These are phyloP conservation scores for Macroramphosus scolopax DNA, from an alignment of 2,797 vertebrate species.

Conservation along the genomic window DNA sequence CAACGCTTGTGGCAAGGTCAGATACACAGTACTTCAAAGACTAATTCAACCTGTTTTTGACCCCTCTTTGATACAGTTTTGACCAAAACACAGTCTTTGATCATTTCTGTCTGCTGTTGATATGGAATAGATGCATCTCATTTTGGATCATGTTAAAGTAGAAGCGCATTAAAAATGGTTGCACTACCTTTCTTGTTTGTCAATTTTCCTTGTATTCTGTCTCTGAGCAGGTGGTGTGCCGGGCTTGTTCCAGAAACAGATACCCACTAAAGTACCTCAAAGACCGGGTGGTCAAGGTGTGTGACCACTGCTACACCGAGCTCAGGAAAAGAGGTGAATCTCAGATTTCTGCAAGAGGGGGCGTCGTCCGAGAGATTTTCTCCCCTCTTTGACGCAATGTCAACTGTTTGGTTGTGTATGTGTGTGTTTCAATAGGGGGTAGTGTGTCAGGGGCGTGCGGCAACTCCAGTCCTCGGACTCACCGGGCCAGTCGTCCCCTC, in stretches of 20 bases:
- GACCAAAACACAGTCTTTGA: no score
- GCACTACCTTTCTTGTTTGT: background rate
- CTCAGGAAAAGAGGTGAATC: conserved; percentile 87
- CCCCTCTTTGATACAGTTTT: no score
- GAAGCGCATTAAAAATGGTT: no score
- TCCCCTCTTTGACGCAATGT: background rate
- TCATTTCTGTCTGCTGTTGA: no score
- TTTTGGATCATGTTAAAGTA: no score
- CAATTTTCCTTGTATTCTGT: background rate
- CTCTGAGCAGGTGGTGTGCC: conserved; percentile 87
- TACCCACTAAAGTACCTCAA: conserved; percentile 97
- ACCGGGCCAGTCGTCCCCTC: conserved; percentile 85
- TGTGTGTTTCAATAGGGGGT: conserved; percentile 73
- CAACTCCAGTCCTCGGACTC: conserved; percentile 82
- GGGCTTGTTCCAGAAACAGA: conserved; percentile 93
- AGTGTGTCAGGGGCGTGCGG: conserved; percentile 70
- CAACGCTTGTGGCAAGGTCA: conserved; percentile 95
- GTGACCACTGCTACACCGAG: conserved; percentile 89
- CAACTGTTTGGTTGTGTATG: conserved; percentile 4
- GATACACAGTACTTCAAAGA: no score
- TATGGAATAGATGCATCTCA: no score
- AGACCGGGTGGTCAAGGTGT: conserved; percentile 92
- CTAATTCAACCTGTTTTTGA: no score
- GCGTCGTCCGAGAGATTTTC: background rate
- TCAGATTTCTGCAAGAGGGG: background rate